Evolutionary conservation across 1,140 invertebrate species (phyloP).

Genomic region (Neuroterus valhalla): DNA sequence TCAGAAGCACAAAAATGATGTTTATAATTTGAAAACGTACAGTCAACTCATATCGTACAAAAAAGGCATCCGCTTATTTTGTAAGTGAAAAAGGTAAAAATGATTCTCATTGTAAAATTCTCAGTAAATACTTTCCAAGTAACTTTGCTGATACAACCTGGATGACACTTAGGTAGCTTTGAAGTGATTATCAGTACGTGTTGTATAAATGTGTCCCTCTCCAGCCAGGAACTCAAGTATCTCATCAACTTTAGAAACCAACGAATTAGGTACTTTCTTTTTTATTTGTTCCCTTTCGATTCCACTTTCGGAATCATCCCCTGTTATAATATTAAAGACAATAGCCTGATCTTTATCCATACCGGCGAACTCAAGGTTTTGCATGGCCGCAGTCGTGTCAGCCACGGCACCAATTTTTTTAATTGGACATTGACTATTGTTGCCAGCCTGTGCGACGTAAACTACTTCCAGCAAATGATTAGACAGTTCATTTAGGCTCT

Average conservation of each 20-base stretch:
- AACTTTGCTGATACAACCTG: not conserved
- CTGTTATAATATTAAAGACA: conserved; percentile 63
- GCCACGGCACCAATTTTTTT: conserved; percentile 22
- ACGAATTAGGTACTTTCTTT: conserved; percentile 46
- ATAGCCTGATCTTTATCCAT: conserved; percentile 56
- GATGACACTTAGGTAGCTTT: conserved; percentile 64
- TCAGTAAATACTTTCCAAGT: no score
- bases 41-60: no score
- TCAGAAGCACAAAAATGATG: no score
- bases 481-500: conserved; percentile 55
- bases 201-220: conserved; percentile 73
- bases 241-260: conserved; percentile 57
- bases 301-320: conserved; percentile 61
- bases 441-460: conserved; percentile 44
- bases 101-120: no score
- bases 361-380: conserved; percentile 41
- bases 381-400: conserved; percentile 19
- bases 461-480: conserved; percentile 65
- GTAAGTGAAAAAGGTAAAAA: no score
- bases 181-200: conserved; percentile 70
- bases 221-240: conserved; percentile 69
- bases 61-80: no score
- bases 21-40: no score
- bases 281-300: conserved; percentile 63
- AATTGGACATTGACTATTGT: conserved; percentile 44